phyloP scores from a whole-genome alignment of 2,113 vertebrate species.

The Paralichthys olivaceus region DNA sequence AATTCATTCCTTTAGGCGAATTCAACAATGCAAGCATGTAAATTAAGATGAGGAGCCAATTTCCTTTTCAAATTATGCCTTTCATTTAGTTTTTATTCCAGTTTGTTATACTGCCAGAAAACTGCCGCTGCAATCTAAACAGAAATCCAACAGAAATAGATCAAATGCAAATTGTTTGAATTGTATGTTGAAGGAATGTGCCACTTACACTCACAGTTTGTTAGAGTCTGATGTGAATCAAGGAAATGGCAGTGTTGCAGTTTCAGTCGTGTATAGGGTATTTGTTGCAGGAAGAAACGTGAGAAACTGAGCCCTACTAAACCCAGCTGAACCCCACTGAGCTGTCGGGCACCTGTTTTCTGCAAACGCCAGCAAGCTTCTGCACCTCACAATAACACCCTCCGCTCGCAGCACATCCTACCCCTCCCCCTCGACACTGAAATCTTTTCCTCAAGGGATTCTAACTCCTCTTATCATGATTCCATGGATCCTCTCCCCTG shows the following conservation, averaged over 20 bases:
- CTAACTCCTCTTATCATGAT: constrained; percentile 68
- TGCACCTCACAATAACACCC: constrained; percentile 58
- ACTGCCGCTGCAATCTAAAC: constrained; percentile 42
- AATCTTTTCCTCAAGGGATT: constrained; percentile 64
- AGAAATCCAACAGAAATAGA: constrained; percentile 69
- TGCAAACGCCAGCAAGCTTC: constrained; percentile 63
- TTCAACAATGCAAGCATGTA: constrained; percentile 65
- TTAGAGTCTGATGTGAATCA: constrained; percentile 34
- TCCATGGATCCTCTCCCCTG: constrained; percentile 70
- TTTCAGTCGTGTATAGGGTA: constrained; percentile 14
- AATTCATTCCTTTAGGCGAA: constrained; percentile 70
- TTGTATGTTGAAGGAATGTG: constrained; percentile 43
- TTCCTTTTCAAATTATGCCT: constrained; percentile 70
- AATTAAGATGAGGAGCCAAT: constrained; percentile 69
- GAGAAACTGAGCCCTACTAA: constrained; percentile 59
- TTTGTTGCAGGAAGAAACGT: constrained; percentile 55
- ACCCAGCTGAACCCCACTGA: constrained; percentile 61
- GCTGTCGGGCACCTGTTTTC: constrained; percentile 79
- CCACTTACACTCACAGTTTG: constrained; percentile 47
- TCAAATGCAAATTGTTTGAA: constrained; percentile 61
- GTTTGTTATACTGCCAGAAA: constrained; percentile 47
- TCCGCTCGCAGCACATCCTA: neutral
- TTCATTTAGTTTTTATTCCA: constrained; percentile 55
- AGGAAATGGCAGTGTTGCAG: constrained; percentile 26
- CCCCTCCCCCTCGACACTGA: constrained; percentile 30